Percentiles rank a stretch among this genome's conserved stretches.
Conservation (phyloP, 2,113 vertebrate genomes). For the Ictalurus furcatus region DNA sequence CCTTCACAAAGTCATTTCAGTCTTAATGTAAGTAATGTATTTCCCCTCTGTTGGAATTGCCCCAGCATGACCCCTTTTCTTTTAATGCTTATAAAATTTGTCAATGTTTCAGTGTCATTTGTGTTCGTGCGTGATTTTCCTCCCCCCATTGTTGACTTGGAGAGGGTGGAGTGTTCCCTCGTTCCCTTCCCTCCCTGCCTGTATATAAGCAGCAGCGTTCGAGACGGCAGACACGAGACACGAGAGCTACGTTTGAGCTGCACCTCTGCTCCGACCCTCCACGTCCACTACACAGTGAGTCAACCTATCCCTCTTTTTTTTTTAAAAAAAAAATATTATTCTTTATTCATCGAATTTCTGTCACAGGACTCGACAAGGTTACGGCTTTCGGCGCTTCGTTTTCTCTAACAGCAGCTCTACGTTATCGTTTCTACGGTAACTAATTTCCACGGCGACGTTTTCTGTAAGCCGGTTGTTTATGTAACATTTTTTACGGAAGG, state of each 20-base stretch:
- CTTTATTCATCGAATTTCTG: neutral
- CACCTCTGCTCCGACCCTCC: conserved; percentile 6
- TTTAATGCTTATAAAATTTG: neutral
- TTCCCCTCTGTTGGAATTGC: neutral
- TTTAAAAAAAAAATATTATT: too few relatives aligned
- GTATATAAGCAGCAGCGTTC: conserved; percentile 25
- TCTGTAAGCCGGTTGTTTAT: too few relatives aligned
- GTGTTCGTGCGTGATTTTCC: neutral
- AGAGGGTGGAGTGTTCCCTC: neutral
- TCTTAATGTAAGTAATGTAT: neutral
- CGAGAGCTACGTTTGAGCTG: neutral
- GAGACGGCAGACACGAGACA: neutral
- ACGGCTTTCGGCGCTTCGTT: neutral
- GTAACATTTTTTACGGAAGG: too few relatives aligned
- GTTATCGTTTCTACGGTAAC: neutral
- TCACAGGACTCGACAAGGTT: neutral
- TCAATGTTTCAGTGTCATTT: neutral
- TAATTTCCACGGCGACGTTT: neutral
- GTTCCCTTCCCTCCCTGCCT: conserved; percentile 7
- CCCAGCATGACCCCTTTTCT: neutral
- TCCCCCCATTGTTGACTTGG: neutral
- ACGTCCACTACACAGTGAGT: conserved; percentile 32
- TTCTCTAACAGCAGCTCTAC: neutral
- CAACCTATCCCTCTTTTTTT: neutral
- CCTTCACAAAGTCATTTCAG: neutral